Base-by-base conservation (phyloP, 2,113 vertebrate species). In the Raphicerus campestris region DNA sequence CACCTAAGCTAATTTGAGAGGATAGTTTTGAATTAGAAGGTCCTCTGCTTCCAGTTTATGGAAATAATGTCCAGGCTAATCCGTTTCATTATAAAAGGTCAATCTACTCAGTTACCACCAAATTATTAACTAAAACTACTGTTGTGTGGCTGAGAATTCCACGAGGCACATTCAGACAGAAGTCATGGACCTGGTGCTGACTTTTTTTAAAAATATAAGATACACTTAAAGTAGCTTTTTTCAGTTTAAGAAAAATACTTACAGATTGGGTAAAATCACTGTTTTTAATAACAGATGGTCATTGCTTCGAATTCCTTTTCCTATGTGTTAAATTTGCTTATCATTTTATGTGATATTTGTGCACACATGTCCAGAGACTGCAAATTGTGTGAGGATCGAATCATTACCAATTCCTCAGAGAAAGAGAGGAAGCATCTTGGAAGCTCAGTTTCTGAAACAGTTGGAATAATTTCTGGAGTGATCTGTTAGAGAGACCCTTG, bases 61-160 rank as follows among this genome's bases (percentile, higher is more conserved):
- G 0, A 24, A 70, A 53, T 51, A 32, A 75, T 7, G 19, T 17
- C 28, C 42, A 87, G 45, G 39, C 53, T 86, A 58, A 94, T 32
- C 60, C 2, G 47, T 97, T 96, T 94, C 10, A 19, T 0, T 77
- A 26, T 49, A 66, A 93, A 95, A 94, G n/a, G 5, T 87, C 51
- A 35, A 11, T 92, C 89, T 89, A 61, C 15, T 63, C 63, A 1
- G 32, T 86, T 88, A 42, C 32, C 75, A 97, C 39, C 2, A 7
- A 56, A 1, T 13, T 92, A 3, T 60, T 93, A 32, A n/a, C n/a
- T 89, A 20, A 24, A 42, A 81, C 78, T 10, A 39, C 4, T 93
- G 28, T 77, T 35, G 49, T 95, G 56, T 80, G 28, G 26, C 60
- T 95, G 78, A 98, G 97, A 87, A 89, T 97, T 97, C 96, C 66